A percentile compares a stretch with the other conserved stretches of the same genome.
Conservation (phyloP, 1,140 invertebrate species). For the Agrypnia vestita region DNA sequence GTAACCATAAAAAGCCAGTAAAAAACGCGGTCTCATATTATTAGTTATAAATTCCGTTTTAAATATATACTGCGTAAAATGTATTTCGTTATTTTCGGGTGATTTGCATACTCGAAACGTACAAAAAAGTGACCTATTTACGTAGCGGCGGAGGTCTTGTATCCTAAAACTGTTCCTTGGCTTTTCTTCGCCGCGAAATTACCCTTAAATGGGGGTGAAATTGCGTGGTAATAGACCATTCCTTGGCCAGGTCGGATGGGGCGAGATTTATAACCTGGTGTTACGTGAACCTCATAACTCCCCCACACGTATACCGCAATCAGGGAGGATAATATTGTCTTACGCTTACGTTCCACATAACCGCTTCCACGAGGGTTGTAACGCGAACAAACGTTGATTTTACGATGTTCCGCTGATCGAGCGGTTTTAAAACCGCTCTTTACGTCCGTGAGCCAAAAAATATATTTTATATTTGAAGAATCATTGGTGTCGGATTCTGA, state of each 20-base stretch:
- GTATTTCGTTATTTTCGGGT: neutral
- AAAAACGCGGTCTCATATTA: too few relatives aligned
- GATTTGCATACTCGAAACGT: constrained; percentile 10
- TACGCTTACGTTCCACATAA: neutral
- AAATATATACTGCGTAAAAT: too few relatives aligned
- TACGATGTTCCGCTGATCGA: too few relatives aligned
- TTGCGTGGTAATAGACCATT: constrained; percentile 25
- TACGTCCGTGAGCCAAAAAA: too few relatives aligned
- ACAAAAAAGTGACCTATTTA: constrained; percentile 15
- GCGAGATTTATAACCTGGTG: constrained; percentile 16
- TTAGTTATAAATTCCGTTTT: too few relatives aligned
- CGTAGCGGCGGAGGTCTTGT: neutral
- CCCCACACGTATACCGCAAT: neutral
- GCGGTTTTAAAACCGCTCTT: too few relatives aligned
- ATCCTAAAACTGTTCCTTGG: constrained; percentile 2
- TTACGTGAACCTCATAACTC: constrained; percentile 25
- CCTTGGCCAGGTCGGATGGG: constrained; percentile 4
- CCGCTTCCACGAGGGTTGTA: too few relatives aligned
- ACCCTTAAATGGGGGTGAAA: constrained; percentile 17
- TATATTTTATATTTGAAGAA: too few relatives aligned
- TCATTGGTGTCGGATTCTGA: too few relatives aligned
- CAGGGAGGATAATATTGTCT: constrained; percentile 11
- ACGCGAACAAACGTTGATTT: too few relatives aligned
- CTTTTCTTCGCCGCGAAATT: constrained; percentile 5
- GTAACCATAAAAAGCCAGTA: too few relatives aligned